A percentile compares a stretch with the other conserved stretches of the same genome.
These are phyloP conservation scores for Disparrhopalites patrizii DNA, from an alignment of 2,888 invertebrate genomes.

Conservation along the genomic window DNA sequence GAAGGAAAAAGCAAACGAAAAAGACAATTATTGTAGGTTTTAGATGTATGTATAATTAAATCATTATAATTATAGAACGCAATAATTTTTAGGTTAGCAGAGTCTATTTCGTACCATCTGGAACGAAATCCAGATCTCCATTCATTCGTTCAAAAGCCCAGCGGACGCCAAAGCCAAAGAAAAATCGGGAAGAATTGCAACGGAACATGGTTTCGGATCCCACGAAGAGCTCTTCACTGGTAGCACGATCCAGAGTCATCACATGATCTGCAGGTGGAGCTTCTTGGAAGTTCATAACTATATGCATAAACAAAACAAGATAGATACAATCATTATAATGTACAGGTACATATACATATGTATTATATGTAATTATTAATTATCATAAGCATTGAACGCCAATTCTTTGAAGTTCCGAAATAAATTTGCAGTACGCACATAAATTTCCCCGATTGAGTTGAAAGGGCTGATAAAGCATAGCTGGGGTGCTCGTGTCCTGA, in stretches of 20 bases:
- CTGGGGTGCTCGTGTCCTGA: conserved; percentile 30
- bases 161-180: conserved; percentile 41
- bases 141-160: conserved; percentile 42
- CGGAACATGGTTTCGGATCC: conserved; percentile 40
- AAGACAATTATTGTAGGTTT: no score
- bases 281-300: conserved; percentile 42
- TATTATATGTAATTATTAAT: background rate
- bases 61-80: no score
- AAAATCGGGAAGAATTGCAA: conserved; percentile 45
- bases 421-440: conserved; percentile 30
- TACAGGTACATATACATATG: background rate
- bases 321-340: background rate
- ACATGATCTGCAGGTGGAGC: conserved; percentile 43
- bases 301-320: background rate
- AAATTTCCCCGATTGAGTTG: conserved; percentile 43
- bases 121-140: conserved; percentile 43
- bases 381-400: background rate
- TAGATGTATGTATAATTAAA: no score
- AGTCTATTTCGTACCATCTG: conserved; percentile 36
- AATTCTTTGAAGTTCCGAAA: background rate
- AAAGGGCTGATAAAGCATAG: conserved; percentile 40
- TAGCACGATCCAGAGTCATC: conserved; percentile 34
- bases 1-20: background rate
- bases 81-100: background rate
- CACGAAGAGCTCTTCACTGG: conserved; percentile 35